Conservation (phyloP, 2,797 vertebrate species). For the Thaleichthys pacificus region DNA sequence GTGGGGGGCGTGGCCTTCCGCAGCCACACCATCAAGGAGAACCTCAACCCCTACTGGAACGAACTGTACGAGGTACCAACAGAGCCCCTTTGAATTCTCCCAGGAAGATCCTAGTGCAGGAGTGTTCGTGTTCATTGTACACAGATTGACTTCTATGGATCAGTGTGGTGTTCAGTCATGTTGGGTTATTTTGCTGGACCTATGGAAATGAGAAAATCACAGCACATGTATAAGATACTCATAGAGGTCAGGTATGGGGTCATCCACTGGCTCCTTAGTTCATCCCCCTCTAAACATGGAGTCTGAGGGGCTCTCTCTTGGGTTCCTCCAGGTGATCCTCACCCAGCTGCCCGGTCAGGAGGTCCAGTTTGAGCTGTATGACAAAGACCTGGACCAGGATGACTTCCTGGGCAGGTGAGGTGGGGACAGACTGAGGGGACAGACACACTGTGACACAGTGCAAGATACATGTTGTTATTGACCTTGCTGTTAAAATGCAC, state of each 20-base stretch:
- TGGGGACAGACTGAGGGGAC: background rate
- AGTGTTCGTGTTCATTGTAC: too few relatives aligned
- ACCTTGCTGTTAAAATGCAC: background rate
- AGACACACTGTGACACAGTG: background rate
- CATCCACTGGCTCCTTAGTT: background rate
- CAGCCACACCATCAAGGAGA: slow-evolving; percentile 87
- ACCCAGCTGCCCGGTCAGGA: slow-evolving; percentile 88
- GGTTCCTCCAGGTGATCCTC: slow-evolving; percentile 77
- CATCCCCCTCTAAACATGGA: background rate
- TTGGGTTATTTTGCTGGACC: too few relatives aligned
- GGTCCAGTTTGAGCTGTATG: slow-evolving; percentile 87
- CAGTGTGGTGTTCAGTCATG: too few relatives aligned
- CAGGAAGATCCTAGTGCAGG: background rate
- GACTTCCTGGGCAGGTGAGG: slow-evolving; percentile 89
- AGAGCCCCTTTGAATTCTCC: background rate
- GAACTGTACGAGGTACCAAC: slow-evolving; percentile 85
- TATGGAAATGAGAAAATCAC: too few relatives aligned
- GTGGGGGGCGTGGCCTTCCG: slow-evolving; percentile 83
- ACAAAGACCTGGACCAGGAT: slow-evolving; percentile 92
- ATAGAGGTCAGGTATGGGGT: background rate
- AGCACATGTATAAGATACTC: background rate
- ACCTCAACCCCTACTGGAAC: slow-evolving; percentile 90
- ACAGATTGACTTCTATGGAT: too few relatives aligned
- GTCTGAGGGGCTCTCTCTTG: background rate
- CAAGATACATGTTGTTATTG: background rate